Percentiles rank a stretch among this genome's conserved stretches.
phyloP scores from a whole-genome alignment of 1,140 invertebrate genomes.

The Lucilia cuprina region DNA sequence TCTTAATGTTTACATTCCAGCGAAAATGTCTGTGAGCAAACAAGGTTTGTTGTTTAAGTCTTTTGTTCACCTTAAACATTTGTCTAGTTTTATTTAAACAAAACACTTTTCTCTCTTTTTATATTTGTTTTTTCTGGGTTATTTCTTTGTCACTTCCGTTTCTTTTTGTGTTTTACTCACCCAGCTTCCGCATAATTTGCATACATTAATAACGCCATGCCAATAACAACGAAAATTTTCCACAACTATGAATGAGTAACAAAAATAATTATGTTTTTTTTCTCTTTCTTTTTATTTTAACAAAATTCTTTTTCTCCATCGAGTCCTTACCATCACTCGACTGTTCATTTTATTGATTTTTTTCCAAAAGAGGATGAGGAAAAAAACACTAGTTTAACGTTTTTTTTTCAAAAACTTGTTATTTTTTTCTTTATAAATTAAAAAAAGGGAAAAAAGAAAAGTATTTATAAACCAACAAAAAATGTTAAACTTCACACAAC shows the following conservation, averaged over 20 bases:
- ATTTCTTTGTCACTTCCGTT: too few species aligned
- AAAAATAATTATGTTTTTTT: background rate
- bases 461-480: background rate
- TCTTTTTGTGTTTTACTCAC: background rate
- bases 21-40: too few species aligned
- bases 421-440: background rate
- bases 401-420: background rate
- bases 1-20: too few species aligned
- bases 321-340: background rate
- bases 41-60: too few species aligned
- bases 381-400: background rate
- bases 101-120: too few species aligned
- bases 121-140: too few species aligned
- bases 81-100: too few species aligned
- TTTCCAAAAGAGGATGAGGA: background rate
- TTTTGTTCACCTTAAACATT: too few species aligned
- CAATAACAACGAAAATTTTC: conserved; percentile 4
- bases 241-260: background rate
- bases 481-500: background rate
- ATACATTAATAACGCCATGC: background rate
- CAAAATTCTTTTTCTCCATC: background rate
- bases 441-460: background rate
- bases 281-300: background rate
- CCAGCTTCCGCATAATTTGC: background rate
- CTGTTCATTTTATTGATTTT: background rate